phyloP scores from a whole-genome alignment of 2,888 invertebrate genomes.

The Drosophila greeni region DNA sequence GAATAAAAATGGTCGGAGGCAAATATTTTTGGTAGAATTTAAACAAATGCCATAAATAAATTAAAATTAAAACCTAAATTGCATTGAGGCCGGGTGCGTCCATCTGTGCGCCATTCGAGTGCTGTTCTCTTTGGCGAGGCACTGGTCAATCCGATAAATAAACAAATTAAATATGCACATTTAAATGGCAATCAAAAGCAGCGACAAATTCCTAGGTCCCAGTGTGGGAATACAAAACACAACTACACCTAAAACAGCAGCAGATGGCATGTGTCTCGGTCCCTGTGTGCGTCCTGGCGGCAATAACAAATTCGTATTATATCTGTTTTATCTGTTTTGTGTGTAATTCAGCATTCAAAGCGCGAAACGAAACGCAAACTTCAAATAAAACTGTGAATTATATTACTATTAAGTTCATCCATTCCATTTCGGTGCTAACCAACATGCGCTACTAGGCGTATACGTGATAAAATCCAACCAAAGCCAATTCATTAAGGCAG shows the following conservation, averaged over 20 bases:
- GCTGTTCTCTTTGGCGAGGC: slow-evolving; percentile 10
- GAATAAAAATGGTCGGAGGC: slow-evolving; percentile 25
- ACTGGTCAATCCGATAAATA: slow-evolving; percentile 38
- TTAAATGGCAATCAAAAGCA: slow-evolving; percentile 49
- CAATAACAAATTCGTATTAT: slow-evolving; percentile 40
- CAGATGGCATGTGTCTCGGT: slow-evolving; percentile 32
- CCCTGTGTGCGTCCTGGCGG: slow-evolving; percentile 13
- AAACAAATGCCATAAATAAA: slow-evolving; percentile 44
- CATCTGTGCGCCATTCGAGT: slow-evolving; percentile 23
- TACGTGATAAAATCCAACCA: slow-evolving; percentile 53
- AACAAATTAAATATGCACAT: slow-evolving; percentile 62
- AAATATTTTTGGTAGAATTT: slow-evolving; percentile 43
- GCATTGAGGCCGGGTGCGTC: slow-evolving; percentile 38
- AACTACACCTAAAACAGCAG: slow-evolving; percentile 37
- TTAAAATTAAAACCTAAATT: slow-evolving; percentile 50
- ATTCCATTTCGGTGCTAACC: slow-evolving; percentile 24
- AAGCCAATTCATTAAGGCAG: slow-evolving; percentile 11
- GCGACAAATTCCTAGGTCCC: slow-evolving; percentile 36
- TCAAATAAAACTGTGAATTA: slow-evolving; percentile 43
- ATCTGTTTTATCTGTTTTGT: slow-evolving; percentile 31
- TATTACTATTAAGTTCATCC: slow-evolving; percentile 31
- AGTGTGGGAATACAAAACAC: slow-evolving; percentile 30
- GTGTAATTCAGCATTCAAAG: slow-evolving; percentile 35
- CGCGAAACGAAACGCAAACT: slow-evolving; percentile 29
- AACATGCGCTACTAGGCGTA: slow-evolving; percentile 61